Evolutionary conservation across 2,113 vertebrate genomes (phyloP), one percentile per base, ranked within the genome.

Genomic region (Bufo bufo): DNA sequence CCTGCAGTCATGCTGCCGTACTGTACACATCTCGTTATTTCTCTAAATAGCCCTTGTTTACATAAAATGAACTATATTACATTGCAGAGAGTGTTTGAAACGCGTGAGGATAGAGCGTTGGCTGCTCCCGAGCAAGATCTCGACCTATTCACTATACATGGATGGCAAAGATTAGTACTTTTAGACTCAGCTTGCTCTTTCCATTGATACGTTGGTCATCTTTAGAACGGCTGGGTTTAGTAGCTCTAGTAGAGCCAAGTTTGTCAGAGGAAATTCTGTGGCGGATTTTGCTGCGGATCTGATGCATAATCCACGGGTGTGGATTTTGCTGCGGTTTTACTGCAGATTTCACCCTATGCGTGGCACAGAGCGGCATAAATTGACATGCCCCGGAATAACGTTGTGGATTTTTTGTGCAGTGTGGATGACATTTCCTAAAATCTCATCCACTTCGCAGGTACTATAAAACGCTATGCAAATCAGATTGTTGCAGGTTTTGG

Each of bases 31-130:
- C 69, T 33, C 13, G 33, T 20, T 33, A 4, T 43, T 14, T 47
- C 77, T 81, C 71, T 71, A 71, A 87, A 80, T 71, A 80, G 77
- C 69, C 47, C 19, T 10, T 54, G n/a, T 49, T 49, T 63, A 52
- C 75, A 54, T 78, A 86, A 75, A 47, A 54, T 66, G 54, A 59
- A 50, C 45, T 72, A 45, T 16, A 63, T 65, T 9, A 59, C 83
- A 77, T 77, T 49, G 84, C 75, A 79, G 56, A 75, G 19, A 54
- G n/a, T 84, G 19, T 65, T 10, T n/a, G 33, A 9, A 65, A n/a
- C 45, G 16, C 58, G n/a, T 3, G 16, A 43, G 43, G 43, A 4
- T 20, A 33, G 19, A 61, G 17, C 63, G 16, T 20, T 43, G 4
- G 9, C 17, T 11, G 20, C 19, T 61, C 43, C 80, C 16, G 14